These are phyloP conservation scores for Cynopterus sphinx DNA, from an alignment of 2,797 vertebrate species.

Conservation along the genomic window DNA sequence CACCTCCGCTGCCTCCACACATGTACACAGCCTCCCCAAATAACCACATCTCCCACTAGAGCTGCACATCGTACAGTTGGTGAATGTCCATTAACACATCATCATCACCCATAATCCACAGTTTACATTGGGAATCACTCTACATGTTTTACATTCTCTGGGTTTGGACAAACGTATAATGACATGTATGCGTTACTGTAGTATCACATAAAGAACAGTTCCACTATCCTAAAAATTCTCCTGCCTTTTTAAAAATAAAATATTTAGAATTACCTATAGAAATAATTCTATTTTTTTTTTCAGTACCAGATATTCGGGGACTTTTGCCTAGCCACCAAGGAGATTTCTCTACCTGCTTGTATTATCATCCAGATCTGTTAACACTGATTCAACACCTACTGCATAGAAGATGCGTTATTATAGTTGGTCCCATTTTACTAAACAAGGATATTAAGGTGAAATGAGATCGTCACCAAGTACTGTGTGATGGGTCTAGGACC, in stretches of 20 bases:
- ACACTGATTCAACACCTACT: neutral
- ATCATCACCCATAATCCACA: neutral
- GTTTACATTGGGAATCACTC: neutral
- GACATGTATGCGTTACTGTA: neutral
- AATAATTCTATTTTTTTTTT: neutral
- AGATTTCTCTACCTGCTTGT: neutral
- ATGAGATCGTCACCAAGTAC: neutral
- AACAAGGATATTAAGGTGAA: neutral
- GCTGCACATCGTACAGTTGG: neutral
- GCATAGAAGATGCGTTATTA: neutral
- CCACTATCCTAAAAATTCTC: neutral
- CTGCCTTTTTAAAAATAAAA: neutral
- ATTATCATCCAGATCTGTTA: neutral
- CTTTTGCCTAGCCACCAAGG: neutral
- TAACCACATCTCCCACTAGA: neutral
- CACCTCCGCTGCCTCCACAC: too few relatives aligned
- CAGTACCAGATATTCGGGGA: neutral
- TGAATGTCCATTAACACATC: neutral
- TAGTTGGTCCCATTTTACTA: neutral
- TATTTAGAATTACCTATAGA: neutral
- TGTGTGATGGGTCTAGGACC: neutral
- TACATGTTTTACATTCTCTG: too few relatives aligned
- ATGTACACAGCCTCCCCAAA: neutral
- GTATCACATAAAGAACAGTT: neutral
- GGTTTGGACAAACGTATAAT: neutral